These are phyloP conservation scores for Clarias gariepinus DNA, from an alignment of 2,113 vertebrate genomes.

Conservation along the genomic window DNA sequence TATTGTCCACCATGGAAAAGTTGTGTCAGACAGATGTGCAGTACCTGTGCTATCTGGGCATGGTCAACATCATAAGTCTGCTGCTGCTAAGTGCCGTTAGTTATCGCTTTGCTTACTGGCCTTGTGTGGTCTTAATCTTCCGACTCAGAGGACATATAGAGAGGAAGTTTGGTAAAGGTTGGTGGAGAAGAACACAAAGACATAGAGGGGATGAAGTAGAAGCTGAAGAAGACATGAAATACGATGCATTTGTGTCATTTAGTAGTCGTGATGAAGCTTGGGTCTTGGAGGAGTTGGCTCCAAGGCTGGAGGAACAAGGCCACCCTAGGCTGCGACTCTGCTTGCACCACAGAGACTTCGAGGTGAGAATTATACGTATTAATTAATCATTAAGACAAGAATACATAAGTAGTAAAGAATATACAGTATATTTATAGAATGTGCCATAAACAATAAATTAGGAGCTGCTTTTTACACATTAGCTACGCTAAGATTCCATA, in stretches of 20 bases:
- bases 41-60: conserved; percentile 50
- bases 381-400: background rate
- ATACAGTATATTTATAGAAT: background rate
- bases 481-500: background rate
- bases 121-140: conserved; percentile 51
- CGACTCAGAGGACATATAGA: conserved; percentile 51
- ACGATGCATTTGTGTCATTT: conserved; percentile 62
- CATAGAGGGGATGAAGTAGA: background rate
- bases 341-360: conserved; percentile 60
- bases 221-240: conserved; percentile 45
- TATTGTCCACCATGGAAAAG: conserved; percentile 53
- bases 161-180: conserved; percentile 38
- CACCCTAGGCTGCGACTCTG: conserved; percentile 53
- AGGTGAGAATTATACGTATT: conserved; percentile 31
- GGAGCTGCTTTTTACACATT: background rate
- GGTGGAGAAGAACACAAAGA: conserved; percentile 29
- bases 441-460: background rate
- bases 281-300: conserved; percentile 55
- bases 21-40: conserved; percentile 54
- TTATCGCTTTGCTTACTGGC: conserved; percentile 58
- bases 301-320: conserved; percentile 54
- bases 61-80: conserved; percentile 22
- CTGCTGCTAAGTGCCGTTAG: conserved; percentile 46
- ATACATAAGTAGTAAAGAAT: background rate
- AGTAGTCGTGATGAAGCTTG: conserved; percentile 56